A percentile compares a stretch with the other conserved stretches of the same genome.
Evolutionary conservation across 2,797 vertebrate species (phyloP).

Genomic region (Danio kyathit): DNA sequence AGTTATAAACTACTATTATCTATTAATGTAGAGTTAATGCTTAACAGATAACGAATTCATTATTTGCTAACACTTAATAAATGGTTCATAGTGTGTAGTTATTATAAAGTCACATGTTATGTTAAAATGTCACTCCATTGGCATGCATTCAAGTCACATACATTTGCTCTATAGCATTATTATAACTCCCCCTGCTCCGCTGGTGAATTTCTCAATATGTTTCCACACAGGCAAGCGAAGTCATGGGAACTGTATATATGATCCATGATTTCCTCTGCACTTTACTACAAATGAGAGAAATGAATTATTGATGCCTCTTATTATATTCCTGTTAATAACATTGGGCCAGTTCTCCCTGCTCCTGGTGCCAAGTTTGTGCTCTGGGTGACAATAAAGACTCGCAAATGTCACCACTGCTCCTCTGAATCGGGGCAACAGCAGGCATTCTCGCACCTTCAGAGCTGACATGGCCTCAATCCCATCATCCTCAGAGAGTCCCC

Average conservation of each 20-base stretch:
- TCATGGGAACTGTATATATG: background rate
- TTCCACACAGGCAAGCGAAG: conserved; percentile 16
- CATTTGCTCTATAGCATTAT: background rate
- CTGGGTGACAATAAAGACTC: conserved; percentile 39
- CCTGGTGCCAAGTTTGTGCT: conserved; percentile 25
- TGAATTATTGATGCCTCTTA: conserved; percentile 43
- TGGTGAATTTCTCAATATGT: background rate
- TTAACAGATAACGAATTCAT: too few relatives aligned
- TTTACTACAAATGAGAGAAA: conserved; percentile 4
- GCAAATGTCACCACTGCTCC: conserved; percentile 42
- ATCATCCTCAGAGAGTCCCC: conserved; percentile 17
- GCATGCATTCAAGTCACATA: background rate
- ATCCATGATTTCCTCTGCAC: conserved; percentile 15
- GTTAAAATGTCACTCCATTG: background rate
- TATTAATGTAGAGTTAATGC: too few relatives aligned
- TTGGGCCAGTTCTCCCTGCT: conserved; percentile 3
- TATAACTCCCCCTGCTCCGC: background rate
- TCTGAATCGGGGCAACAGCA: conserved; percentile 22
- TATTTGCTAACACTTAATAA: too few relatives aligned
- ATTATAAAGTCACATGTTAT: too few relatives aligned
- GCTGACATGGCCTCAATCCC: conserved; percentile 13
- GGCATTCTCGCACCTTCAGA: conserved; percentile 21
- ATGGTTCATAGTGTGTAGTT: too few relatives aligned
- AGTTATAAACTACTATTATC: too few relatives aligned
- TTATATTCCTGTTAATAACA: conserved; percentile 39